phyloP scores from a whole-genome alignment of 1,140 invertebrate species.

The Diprion similis region DNA sequence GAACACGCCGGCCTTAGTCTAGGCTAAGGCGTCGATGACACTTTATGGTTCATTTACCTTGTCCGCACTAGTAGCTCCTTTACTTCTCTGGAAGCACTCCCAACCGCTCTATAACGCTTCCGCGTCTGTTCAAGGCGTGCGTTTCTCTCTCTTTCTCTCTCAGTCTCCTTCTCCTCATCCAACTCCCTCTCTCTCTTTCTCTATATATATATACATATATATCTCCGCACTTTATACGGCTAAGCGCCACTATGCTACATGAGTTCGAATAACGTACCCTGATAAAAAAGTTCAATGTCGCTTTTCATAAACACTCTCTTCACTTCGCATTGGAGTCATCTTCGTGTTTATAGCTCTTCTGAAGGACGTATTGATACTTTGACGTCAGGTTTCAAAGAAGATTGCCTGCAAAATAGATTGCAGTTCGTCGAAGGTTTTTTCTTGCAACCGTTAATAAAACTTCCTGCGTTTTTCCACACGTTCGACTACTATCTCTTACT shows the following conservation, averaged over 20 bases:
- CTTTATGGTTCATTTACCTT: conserved; percentile 36
- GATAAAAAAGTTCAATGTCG: conserved; percentile 2
- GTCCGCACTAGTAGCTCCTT: background rate
- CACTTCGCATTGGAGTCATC: too few relatives aligned
- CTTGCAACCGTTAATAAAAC: too few relatives aligned
- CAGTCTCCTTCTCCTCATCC: conserved; percentile 21
- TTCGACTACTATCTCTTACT: too few relatives aligned
- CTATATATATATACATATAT: background rate
- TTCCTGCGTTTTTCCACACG: too few relatives aligned
- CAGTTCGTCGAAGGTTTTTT: too few relatives aligned
- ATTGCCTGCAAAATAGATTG: too few relatives aligned
- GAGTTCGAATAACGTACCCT: background rate
- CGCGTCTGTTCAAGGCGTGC: background rate
- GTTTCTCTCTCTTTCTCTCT: conserved; percentile 13
- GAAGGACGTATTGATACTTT: too few relatives aligned
- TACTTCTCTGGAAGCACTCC: conserved; percentile 24
- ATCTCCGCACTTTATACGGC: background rate
- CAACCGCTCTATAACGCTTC: conserved; percentile 10
- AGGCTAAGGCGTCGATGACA: conserved; percentile 21
- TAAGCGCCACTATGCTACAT: background rate
- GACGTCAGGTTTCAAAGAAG: too few relatives aligned
- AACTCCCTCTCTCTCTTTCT: conserved; percentile 22
- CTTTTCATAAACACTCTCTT: background rate
- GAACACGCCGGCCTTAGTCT: background rate
- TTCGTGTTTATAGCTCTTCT: too few relatives aligned